phyloP scores from a whole-genome alignment of 1,140 invertebrate genomes.

The Galleria mellonella region DNA sequence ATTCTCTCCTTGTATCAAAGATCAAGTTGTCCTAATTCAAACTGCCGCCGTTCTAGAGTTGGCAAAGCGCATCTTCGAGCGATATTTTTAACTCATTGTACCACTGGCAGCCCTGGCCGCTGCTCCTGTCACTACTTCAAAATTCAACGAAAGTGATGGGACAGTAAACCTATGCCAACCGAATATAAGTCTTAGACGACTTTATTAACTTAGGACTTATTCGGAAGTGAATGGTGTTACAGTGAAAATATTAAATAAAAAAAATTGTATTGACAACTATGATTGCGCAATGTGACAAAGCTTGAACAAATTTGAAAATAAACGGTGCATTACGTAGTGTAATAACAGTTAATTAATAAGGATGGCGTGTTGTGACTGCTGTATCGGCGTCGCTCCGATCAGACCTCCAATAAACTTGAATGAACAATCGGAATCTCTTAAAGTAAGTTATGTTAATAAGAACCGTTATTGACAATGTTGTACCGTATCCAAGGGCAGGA shows the following conservation, averaged over 20 bases:
- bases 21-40: constrained; percentile 55
- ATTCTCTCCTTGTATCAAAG: constrained; percentile 44
- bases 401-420: constrained; percentile 83
- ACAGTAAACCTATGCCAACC: constrained; percentile 12
- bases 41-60: constrained; percentile 38
- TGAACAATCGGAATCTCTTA: constrained; percentile 85
- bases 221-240: constrained; percentile 12
- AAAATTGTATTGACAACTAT: constrained; percentile 11
- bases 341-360: constrained; percentile 25
- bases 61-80: constrained; percentile 70
- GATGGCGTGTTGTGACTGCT: constrained; percentile 81
- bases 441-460: constrained; percentile 76
- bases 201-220: constrained; percentile 4
- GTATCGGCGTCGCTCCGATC: constrained; percentile 78
- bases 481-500: neutral
- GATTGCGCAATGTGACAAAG: constrained; percentile 36
- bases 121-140: constrained; percentile 49
- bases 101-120: constrained; percentile 52
- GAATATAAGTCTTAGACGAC: constrained; percentile 1
- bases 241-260: constrained; percentile 1
- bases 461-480: no score
- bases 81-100: constrained; percentile 73
- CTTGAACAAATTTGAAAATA: constrained; percentile 16
- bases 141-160: constrained; percentile 60
- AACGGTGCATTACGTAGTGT: constrained; percentile 34